These are phyloP conservation scores for Diglossa cyanea DNA, from an alignment of 2,797 vertebrate genomes.

Conservation along the genomic window DNA sequence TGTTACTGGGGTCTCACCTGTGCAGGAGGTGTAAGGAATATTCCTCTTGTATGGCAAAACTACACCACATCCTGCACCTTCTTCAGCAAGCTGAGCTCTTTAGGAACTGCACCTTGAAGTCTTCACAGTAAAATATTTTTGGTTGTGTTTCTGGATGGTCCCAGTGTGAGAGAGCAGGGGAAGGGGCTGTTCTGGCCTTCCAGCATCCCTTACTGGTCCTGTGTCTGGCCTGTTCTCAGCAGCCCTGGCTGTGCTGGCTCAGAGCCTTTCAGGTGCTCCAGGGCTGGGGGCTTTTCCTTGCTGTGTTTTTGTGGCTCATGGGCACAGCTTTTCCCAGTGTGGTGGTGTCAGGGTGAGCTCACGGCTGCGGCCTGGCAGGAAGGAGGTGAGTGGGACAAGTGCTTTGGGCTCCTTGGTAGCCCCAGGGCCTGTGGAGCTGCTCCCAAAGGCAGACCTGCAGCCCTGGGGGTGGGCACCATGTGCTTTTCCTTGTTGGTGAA, in stretches of 20 bases:
- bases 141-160: neutral
- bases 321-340: neutral
- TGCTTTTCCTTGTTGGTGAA: neutral
- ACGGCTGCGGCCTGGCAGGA: neutral
- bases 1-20: neutral
- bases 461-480: neutral
- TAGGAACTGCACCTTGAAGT: neutral
- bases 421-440: neutral
- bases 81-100: neutral
- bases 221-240: too few relatives aligned
- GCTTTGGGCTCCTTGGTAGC: neutral
- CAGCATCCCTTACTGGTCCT: neutral
- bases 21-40: neutral
- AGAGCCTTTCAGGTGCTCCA: accelerated
- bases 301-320: neutral
- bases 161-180: neutral
- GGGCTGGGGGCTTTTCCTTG: neutral
- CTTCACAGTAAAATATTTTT: neutral
- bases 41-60: neutral
- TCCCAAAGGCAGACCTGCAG: neutral
- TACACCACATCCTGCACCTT: accelerated
- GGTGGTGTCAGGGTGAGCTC: neutral
- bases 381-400: accelerated
- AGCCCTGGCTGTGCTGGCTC: too few relatives aligned
- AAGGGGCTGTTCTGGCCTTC: neutral